Evolutionary conservation across 2,113 vertebrate genomes (phyloP), one percentile per base, ranked within the genome.

Genomic region (Antennarius striatus): DNA sequence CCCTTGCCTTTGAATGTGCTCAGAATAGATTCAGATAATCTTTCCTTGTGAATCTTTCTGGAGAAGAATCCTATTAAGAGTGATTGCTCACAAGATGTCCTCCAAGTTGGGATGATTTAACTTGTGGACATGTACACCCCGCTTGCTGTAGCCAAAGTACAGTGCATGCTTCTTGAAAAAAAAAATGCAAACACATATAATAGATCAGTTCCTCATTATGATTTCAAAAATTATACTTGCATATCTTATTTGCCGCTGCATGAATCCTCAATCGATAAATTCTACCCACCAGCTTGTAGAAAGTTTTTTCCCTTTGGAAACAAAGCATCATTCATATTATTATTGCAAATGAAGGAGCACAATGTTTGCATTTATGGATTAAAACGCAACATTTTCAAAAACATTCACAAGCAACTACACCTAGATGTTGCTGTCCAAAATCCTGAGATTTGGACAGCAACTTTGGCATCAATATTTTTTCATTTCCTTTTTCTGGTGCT

Each of bases 1-100:
- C 95, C 94, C 95, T 91, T 88, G 95, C 91, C 95, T 99, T 98
- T 95, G 94, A 96, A 97, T 96, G 95, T 94, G 95, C 94, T 94
- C 88, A 66, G 94, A 95, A 95, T 96, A 96, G 95, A 97, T 95
- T 92, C 93, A 94, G 93, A 93, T 94, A 88, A 90, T 91, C 91
- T 94, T 95, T 96, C 83, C 94, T 92, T 92, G 93, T 91, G 93
- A 95, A 94, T 96, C 94, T 96, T 94, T 91, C 91, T 92, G 93
- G 90, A 93, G 93, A 91, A 91, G 93, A 94, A 94, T 95, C 94
- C 93, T 94, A 95, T 96, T 95, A 96, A 90, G 89, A 80, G 93
- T 93, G 93, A 94, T 92, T 93, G 92, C 91, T 93, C 95, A 92
- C 91, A 81, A 94, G 91, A 85, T 86, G 92, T 94, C 90, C 90